A percentile compares a stretch with the other conserved stretches of the same genome.
These are phyloP conservation scores for Loriculus beryllinus DNA, from an alignment of 2,797 vertebrate genomes.

Conservation along the genomic window DNA sequence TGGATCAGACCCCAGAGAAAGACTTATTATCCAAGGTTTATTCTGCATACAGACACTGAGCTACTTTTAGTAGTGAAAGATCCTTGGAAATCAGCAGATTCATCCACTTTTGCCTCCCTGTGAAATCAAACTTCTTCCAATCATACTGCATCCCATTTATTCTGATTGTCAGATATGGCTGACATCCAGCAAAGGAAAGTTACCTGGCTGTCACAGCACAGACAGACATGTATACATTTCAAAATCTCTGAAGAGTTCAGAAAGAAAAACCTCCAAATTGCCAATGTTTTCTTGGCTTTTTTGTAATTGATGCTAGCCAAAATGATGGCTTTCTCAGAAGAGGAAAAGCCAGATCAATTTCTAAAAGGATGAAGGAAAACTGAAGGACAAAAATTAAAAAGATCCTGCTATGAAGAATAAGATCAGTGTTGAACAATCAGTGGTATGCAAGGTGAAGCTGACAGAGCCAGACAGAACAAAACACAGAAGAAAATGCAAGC, in stretches of 20 bases:
- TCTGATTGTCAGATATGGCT: neutral
- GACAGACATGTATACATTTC: neutral
- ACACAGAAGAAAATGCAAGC: neutral
- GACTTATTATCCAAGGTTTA: constrained; percentile 22
- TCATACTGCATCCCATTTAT: neutral
- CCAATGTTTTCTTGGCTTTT: neutral
- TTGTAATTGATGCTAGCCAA: neutral
- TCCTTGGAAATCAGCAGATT: constrained; percentile 6
- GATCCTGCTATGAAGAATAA: neutral
- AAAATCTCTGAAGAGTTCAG: neutral
- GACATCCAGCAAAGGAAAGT: constrained; percentile 25
- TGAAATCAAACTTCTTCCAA: constrained; percentile 14
- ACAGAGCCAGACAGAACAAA: neutral
- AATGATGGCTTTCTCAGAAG: neutral
- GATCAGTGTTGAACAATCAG: neutral
- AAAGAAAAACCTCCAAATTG: neutral
- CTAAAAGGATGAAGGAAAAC: neutral
- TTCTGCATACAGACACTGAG: neutral
- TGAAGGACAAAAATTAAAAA: neutral
- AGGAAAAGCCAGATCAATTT: neutral
- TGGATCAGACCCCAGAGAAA: constrained; percentile 18
- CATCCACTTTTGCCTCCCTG: neutral
- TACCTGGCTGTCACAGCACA: neutral
- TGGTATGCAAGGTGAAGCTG: neutral
- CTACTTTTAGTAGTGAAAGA: neutral